Evolutionary conservation across 2,888 invertebrate genomes (phyloP), one percentile per base, ranked within the genome.

Genomic region (Athalia cordata): DNA sequence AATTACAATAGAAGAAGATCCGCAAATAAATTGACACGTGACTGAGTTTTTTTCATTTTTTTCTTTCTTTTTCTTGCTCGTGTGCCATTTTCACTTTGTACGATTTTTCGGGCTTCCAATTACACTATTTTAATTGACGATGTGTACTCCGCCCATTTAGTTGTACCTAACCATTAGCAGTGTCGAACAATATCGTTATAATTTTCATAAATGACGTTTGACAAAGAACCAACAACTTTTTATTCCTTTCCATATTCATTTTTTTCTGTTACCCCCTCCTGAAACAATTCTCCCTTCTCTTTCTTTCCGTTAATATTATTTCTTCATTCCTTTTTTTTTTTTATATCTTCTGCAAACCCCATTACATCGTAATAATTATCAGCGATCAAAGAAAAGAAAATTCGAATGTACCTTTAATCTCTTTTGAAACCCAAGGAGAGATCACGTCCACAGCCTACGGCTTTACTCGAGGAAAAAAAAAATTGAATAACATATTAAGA

Each of bases 101-200:
- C 59, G 57, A 45, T 4, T 59, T 50, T 64, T 47, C 15, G 64
- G 50, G 50, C 15, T 62, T 52, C 75, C 75, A 75, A 75, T 75
- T 75, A 75, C 50, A 61, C 15, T 49, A 50, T 75, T 75, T 75
- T 75, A 75, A 75, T 75, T 75, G 75, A 75, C 9, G 61, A 50
- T 75, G 62, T 15, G 49, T 50, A 62, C 7, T 8, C 3, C 11
- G 29, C 75, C 13, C 47, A 57, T n/a, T 15, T 59, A n/a, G 57
- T n/a, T 62, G 5, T 9, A 29, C 5, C 5, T 29, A 59, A 59
- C 72, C 72, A 72, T 72, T 75, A 75, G 75, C 62, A 29, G 52
- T 75, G 50, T 75, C 62, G 62, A 11, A 29, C 29, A 29, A 29
- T 29, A 29, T 29, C 29, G 29, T 29, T 29, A 29, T 29, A 29